Percentiles rank a stretch among this genome's conserved stretches.
Conservation (phyloP, 2,113 vertebrate genomes). For the Ascaphus truei region DNA sequence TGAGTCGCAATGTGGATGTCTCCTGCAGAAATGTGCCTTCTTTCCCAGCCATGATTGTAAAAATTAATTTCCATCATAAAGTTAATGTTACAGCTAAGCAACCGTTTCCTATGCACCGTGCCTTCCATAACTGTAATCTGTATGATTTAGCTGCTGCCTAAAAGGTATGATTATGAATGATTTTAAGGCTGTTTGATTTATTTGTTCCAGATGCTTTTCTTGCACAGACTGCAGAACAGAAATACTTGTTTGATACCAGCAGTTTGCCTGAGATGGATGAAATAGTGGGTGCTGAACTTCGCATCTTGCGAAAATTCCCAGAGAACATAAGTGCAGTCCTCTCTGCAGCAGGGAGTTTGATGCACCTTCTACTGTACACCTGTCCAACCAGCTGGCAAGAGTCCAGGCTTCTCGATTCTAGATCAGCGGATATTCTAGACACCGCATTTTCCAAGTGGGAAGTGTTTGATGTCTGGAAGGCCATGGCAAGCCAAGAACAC, state of each 20-base stretch:
- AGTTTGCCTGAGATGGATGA: constrained; percentile 64
- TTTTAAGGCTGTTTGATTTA: neutral
- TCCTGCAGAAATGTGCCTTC: no score
- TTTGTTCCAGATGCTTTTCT: neutral
- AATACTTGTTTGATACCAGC: constrained; percentile 75
- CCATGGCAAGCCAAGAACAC: constrained; percentile 48
- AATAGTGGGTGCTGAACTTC: constrained; percentile 69
- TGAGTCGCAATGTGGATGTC: no score
- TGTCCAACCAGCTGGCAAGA: constrained; percentile 46
- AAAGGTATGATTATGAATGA: rapidly evolving
- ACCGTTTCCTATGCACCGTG: neutral
- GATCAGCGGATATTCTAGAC: constrained; percentile 56
- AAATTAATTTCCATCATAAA: neutral
- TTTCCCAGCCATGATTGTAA: neutral
- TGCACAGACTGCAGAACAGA: constrained; percentile 47
- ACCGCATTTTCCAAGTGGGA: constrained; percentile 59
- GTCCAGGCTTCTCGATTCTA: constrained; percentile 58
- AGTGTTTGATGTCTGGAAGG: constrained; percentile 72
- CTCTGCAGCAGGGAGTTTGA: constrained; percentile 51
- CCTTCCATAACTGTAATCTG: neutral
- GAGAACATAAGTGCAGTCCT: constrained; percentile 45
- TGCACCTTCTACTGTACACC: constrained; percentile 64
- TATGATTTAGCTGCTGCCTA: neutral
- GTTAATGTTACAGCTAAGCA: neutral
- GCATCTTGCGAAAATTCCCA: constrained; percentile 59